Evolutionary conservation across 2,113 vertebrate genomes (phyloP).

Genomic region (Triplophysa siluroides): DNA sequence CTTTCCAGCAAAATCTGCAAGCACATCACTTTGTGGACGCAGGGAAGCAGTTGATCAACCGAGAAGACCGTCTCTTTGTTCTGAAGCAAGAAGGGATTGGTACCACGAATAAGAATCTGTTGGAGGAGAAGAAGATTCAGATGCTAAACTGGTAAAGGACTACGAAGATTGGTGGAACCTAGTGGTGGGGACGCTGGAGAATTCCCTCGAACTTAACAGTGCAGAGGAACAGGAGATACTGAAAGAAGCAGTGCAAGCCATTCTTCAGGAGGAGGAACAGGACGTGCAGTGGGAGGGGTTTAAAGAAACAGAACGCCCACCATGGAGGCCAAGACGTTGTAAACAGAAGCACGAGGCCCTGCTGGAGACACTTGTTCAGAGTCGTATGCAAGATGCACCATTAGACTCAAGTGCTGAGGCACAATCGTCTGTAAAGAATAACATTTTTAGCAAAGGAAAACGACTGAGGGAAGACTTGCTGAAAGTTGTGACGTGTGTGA

Average conservation of each 20-base stretch:
- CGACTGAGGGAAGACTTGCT: conserved; percentile 81
- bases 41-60: conserved; percentile 66
- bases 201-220: conserved; percentile 62
- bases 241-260: conserved; percentile 75
- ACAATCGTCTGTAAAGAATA: conserved; percentile 64
- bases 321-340: conserved; percentile 75
- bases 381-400: conserved; percentile 70
- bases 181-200: conserved; percentile 67
- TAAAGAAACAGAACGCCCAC: neutral
- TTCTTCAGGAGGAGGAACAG: conserved; percentile 79
- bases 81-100: conserved; percentile 41
- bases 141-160: conserved; percentile 63
- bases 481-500: conserved; percentile 72
- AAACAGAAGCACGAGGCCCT: conserved; percentile 68
- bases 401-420: neutral
- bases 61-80: conserved; percentile 72
- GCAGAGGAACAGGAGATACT: conserved; percentile 63
- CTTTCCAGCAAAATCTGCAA: conserved; percentile 59
- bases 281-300: conserved; percentile 66
- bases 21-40: conserved; percentile 47
- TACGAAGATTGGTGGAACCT: conserved; percentile 63
- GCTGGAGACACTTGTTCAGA: conserved; percentile 67
- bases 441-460: conserved; percentile 74
- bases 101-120: conserved; percentile 9
- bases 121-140: conserved; percentile 58